Evolutionary conservation across 2,113 vertebrate species (phyloP), one percentile per base, ranked within the genome.

Genomic region (Egretta garzetta): DNA sequence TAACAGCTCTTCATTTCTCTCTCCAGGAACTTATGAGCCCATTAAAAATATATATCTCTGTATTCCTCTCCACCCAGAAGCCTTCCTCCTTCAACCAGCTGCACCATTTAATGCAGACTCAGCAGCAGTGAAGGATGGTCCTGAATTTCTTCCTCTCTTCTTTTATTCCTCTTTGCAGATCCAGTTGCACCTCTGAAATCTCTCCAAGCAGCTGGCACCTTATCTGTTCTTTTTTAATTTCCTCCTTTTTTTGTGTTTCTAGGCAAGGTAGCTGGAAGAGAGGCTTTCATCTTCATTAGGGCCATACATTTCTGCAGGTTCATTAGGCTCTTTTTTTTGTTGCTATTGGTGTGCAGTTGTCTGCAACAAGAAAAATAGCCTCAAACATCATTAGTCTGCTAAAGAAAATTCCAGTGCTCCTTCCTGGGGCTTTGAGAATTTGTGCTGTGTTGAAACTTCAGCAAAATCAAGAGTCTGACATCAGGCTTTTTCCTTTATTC

Each of bases 201-300:
- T 91, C 70, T 84, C 72, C 80, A 92, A 95, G 92, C 96, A 97
- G 94, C 95, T 98, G 96, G 90, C 81, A 88, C 60, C 71, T 95
- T 94, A 77, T 92, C 72, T 95, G 86, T 80, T 62, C 52, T 45
- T 66, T 92, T 90, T 87, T 47, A 86, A 95, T 96, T 87, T 93
- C 70, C 33, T 83, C 39, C 50, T 27, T 92, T 79, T 80, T 41
- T 72, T 64, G 43, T 76, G 77, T 95, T 95, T 93, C 53, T 83
- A 96, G 88, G 96, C 92, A 96, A 96, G 82, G 86, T 95, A 90
- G 85, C 62, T 88, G 58, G 63, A 89, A 93, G 92, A 95, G 84
- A 94, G 90, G 90, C 87, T 97, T 97, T 98, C 96, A 97, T 98
- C 97, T 96, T 96, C 95, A 97, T 98, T 98, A 97, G 53, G 91